Percentiles rank a stretch among this genome's conserved stretches.
phyloP scores from a whole-genome alignment of 2,113 vertebrate species.

The Chaetura pelagica region DNA sequence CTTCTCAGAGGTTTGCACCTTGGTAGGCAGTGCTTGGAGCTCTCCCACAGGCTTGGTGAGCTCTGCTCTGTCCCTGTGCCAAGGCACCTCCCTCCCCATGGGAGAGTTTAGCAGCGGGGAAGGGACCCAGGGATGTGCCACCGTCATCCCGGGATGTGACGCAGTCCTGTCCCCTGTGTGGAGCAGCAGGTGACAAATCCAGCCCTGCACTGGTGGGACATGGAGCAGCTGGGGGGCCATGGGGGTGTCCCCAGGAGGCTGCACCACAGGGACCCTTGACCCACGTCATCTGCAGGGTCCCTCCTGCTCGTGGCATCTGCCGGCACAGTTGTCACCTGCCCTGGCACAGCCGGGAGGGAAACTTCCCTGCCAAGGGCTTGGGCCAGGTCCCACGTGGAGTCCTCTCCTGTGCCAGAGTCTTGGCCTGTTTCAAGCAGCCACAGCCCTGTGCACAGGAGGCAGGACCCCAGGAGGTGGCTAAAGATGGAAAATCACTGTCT shows the following conservation, averaged over 20 bases:
- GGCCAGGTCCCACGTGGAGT: rapidly evolving
- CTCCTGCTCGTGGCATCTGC: background rate
- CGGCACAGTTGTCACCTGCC: background rate
- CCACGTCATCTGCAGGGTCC: background rate
- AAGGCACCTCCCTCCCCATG: rapidly evolving
- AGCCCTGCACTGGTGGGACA: background rate
- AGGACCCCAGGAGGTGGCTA: background rate
- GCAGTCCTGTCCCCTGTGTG: rapidly evolving
- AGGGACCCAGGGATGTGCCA: background rate
- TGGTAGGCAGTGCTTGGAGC: background rate
- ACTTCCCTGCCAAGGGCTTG: background rate
- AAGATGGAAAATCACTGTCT: background rate
- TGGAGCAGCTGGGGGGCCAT: background rate
- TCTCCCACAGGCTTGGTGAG: background rate
- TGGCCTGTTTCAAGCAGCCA: background rate
- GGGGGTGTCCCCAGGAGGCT: background rate
- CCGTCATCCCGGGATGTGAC: background rate
- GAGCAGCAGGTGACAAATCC: background rate
- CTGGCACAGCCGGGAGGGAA: too few relatives aligned
- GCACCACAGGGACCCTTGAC: rapidly evolving
- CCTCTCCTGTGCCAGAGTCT: background rate
- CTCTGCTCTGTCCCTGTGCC: rapidly evolving
- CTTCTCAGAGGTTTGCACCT: background rate
- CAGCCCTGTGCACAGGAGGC: background rate
- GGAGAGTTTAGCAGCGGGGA: background rate